phyloP scores from a whole-genome alignment of 2,113 vertebrate genomes.

The Oenanthe oenanthe region DNA sequence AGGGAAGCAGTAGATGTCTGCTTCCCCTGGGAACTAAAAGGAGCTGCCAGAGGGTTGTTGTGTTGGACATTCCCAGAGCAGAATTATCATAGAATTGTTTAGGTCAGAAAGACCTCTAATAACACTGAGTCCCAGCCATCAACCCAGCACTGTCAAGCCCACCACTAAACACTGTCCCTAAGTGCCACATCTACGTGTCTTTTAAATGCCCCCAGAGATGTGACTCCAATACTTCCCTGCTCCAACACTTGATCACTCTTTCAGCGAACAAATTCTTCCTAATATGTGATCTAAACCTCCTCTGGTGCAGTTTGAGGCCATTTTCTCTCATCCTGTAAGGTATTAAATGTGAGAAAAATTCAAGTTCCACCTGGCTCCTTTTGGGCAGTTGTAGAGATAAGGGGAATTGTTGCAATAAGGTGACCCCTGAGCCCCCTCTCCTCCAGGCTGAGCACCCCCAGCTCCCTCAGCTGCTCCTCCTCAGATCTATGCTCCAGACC shows the following conservation, averaged over 20 bases:
- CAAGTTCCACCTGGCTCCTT: no score
- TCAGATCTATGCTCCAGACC: background rate
- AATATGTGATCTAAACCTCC: background rate
- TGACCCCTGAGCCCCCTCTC: background rate
- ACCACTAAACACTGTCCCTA: background rate
- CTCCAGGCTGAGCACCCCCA: background rate
- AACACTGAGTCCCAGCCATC: background rate
- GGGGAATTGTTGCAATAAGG: background rate
- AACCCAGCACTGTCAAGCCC: background rate
- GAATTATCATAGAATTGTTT: background rate
- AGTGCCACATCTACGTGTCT: background rate
- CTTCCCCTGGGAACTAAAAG: background rate
- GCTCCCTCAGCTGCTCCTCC: background rate
- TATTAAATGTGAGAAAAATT: fast-evolving
- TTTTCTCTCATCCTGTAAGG: background rate
- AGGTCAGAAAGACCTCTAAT: background rate
- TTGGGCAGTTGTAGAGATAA: background rate
- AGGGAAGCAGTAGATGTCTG: background rate
- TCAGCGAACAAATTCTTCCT: background rate
- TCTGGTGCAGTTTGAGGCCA: background rate
- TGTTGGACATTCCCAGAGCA: background rate
- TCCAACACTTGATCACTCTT: background rate
- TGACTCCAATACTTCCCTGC: background rate
- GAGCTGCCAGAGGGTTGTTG: background rate
- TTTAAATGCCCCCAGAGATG: background rate